A percentile compares a stretch with the other conserved stretches of the same genome.
These are phyloP conservation scores for Polymixis flavicincta DNA, from an alignment of 2,888 invertebrate species.

Conservation along the genomic window DNA sequence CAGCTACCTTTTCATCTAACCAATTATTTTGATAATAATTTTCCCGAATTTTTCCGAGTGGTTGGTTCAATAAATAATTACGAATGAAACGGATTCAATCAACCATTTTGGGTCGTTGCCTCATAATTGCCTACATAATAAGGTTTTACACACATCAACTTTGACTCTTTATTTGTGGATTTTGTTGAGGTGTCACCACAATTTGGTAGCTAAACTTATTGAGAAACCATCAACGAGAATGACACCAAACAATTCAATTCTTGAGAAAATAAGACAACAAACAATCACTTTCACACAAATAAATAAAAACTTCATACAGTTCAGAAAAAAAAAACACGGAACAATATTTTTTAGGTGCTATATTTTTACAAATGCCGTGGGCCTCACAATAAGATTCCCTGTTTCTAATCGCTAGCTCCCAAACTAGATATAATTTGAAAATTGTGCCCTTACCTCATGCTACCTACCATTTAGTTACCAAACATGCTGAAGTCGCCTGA, in stretches of 20 bases:
- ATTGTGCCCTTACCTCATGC: background rate
- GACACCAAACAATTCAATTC: background rate
- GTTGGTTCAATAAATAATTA: constrained; percentile 22
- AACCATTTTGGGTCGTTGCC: constrained; percentile 13
- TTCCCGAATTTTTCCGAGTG: constrained; percentile 9
- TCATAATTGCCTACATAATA: constrained; percentile 8
- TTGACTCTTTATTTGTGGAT: background rate
- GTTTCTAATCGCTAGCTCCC: background rate
- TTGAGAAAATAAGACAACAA: background rate
- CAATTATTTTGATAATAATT: constrained; percentile 32
- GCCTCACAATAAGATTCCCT: too few relatives aligned
- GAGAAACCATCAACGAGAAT: background rate
- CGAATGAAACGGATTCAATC: constrained; percentile 40
- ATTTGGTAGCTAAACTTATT: background rate
- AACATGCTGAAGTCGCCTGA: background rate
- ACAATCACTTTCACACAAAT: background rate
- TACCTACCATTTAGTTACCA: background rate
- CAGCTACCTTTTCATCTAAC: constrained; percentile 20
- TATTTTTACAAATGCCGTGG: too few relatives aligned
- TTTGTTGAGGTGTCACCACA: background rate
- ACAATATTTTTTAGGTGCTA: too few relatives aligned
- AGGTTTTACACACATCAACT: background rate
- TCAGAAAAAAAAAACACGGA: too few relatives aligned
- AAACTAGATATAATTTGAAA: background rate
- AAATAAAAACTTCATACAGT: too few relatives aligned